phyloP scores from a whole-genome alignment of 2,113 vertebrate species.

The Collichthys lucidus region DNA sequence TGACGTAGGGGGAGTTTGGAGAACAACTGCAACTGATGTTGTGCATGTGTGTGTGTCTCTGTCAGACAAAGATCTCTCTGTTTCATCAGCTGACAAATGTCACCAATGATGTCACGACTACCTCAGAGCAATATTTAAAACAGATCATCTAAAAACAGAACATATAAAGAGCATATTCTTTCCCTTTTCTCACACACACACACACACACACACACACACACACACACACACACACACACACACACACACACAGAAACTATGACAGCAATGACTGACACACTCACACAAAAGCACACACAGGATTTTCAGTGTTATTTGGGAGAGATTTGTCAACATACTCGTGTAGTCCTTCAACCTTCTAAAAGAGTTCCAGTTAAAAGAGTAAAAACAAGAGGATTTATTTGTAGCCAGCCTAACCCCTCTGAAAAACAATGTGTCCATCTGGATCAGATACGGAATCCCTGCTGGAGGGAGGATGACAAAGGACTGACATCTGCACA shows the following conservation, averaged over 20 bases:
- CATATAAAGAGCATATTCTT: conserved; percentile 54
- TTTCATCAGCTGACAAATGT: conserved; percentile 72
- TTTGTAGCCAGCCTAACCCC: conserved; percentile 35
- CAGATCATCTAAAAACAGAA: conserved; percentile 57
- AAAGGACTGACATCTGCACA: conserved; percentile 34
- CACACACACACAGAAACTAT: conserved; percentile 3
- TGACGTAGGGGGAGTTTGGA: conserved; percentile 37
- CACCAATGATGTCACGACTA: conserved; percentile 70
- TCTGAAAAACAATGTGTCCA: conserved; percentile 63
- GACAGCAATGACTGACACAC: conserved; percentile 31
- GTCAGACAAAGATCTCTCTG: conserved; percentile 72
- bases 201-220: conserved; percentile 12
- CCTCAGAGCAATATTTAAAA: conserved; percentile 60
- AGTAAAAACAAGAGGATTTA: conserved; percentile 64
- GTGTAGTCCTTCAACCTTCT: conserved; percentile 37
- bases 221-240: conserved; percentile 13
- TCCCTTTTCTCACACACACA: conserved; percentile 1
- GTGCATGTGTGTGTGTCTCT: conserved; percentile 22
- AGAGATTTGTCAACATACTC: conserved; percentile 48
- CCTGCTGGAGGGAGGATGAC: conserved; percentile 48
- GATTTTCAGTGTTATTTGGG: conserved; percentile 57
- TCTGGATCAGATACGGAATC: conserved; percentile 63
- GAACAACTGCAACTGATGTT: conserved; percentile 47
- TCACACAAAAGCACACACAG: conserved; percentile 48
- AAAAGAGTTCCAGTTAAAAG: conserved; percentile 38